phyloP scores from a whole-genome alignment of 2,797 vertebrate genomes.

The Poeciliopsis presidionis region DNA sequence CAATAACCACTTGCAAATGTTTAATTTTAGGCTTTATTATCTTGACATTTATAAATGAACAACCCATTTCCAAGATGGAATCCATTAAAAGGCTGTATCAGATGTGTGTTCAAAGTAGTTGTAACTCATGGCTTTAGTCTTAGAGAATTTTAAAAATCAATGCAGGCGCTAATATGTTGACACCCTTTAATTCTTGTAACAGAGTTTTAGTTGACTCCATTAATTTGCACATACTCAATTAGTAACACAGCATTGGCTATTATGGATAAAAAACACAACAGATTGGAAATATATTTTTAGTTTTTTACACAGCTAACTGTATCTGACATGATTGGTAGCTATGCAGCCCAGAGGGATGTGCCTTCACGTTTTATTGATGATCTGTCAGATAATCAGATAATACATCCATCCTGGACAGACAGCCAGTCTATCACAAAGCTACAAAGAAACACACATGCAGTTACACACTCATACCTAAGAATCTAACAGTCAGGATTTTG shows the following conservation, averaged over 20 bases:
- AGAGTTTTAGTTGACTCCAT: not conserved
- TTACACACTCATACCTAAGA: not conserved
- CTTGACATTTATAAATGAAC: not conserved
- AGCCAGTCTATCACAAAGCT: not conserved
- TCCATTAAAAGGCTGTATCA: not conserved
- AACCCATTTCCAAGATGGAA: not conserved
- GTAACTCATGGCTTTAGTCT: not conserved
- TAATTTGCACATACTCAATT: not conserved
- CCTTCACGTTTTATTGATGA: conserved; percentile 1
- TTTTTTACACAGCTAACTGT: not conserved
- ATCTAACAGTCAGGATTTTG: not conserved
- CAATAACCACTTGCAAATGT: not conserved
- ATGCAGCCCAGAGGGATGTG: conserved; percentile 3
- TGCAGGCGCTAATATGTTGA: not conserved
- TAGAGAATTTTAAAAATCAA: not conserved
- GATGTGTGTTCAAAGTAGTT: not conserved
- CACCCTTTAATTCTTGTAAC: not conserved
- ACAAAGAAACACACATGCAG: not conserved
- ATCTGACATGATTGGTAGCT: not conserved
- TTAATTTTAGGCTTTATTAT: not conserved
- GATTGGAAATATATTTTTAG: not conserved
- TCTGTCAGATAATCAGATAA: conserved; percentile 3
- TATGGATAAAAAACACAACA: not conserved
- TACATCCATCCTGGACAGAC: not conserved
- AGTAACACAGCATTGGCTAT: not conserved